Evolutionary conservation across 2,888 invertebrate species (phyloP).

Genomic region (Dusona sp.): DNA sequence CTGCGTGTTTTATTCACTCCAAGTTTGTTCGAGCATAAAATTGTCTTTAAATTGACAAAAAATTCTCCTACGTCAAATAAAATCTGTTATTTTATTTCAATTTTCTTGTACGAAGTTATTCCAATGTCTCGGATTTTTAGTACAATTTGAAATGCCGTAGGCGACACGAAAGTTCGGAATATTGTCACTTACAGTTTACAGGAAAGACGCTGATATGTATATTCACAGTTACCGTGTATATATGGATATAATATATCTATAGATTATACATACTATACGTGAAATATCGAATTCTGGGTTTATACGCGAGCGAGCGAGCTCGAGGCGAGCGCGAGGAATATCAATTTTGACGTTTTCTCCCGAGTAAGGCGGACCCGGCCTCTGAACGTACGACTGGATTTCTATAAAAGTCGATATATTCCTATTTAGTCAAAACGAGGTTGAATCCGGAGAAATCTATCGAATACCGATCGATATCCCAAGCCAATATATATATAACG

Average conservation of each 20-base stretch:
- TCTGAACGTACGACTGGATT: conserved; percentile 67
- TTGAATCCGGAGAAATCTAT: conserved; percentile 80
- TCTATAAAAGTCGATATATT: conserved; percentile 80
- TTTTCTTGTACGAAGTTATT: conserved; percentile 14
- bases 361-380: conserved; percentile 62
- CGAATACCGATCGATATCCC: conserved; percentile 81
- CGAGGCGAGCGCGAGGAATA: conserved; percentile 81
- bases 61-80: background rate
- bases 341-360: conserved; percentile 82
- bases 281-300: conserved; percentile 82
- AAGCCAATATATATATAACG: conserved; percentile 30
- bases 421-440: conserved; percentile 81
- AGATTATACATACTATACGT: conserved; percentile 64
- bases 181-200: conserved; percentile 21
- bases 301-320: conserved; percentile 73
- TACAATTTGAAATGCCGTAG: conserved; percentile 40
- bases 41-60: background rate
- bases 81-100: background rate
- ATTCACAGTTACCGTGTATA: conserved; percentile 17
- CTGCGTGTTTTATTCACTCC: conserved; percentile 1
- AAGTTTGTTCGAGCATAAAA: background rate
- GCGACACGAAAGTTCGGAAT: conserved; percentile 49
- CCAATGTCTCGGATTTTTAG: conserved; percentile 20
- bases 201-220: conserved; percentile 21
- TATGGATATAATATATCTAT: conserved; percentile 29